These are phyloP conservation scores for Blastobasis lacticolella DNA, from an alignment of 2,888 invertebrate species.

Conservation along the genomic window DNA sequence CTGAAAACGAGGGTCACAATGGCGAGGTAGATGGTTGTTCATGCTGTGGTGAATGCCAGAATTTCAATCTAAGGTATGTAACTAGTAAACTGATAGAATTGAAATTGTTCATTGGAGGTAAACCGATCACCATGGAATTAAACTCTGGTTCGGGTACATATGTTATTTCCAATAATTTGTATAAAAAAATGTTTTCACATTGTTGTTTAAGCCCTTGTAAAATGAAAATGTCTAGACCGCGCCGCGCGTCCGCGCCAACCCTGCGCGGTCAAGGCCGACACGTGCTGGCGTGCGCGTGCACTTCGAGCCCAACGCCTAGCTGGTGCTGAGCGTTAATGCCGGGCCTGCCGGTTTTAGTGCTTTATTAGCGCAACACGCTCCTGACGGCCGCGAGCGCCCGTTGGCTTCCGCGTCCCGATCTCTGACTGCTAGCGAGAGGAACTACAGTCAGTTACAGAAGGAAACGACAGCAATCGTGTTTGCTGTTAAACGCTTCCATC, in stretches of 20 bases:
- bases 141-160: too few relatives aligned
- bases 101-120: too few relatives aligned
- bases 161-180: too few relatives aligned
- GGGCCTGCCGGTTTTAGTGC: slow-evolving; percentile 11
- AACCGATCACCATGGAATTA: too few relatives aligned
- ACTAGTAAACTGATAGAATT: too few relatives aligned
- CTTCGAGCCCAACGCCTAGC: slow-evolving; percentile 7
- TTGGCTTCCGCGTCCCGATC: slow-evolving; percentile 9
- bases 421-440: neutral
- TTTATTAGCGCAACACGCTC: slow-evolving; percentile 7
- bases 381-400: slow-evolving; percentile 4
- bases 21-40: too few relatives aligned
- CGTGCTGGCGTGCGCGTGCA: slow-evolving; percentile 37
- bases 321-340: slow-evolving; percentile 10
- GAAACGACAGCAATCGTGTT: slow-evolving; percentile 10
- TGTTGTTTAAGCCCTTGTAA: too few relatives aligned
- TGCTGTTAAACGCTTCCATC: slow-evolving; percentile 4
- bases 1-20: too few relatives aligned
- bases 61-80: too few relatives aligned
- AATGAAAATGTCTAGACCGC: neutral
- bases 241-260: slow-evolving; percentile 1
- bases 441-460: slow-evolving; percentile 11
- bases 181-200: too few relatives aligned
- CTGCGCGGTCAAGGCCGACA: slow-evolving; percentile 42
- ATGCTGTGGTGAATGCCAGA: too few relatives aligned